Evolutionary conservation across 2,797 vertebrate species (phyloP), one percentile per base, ranked within the genome.

Genomic region (Labroides dimidiatus): DNA sequence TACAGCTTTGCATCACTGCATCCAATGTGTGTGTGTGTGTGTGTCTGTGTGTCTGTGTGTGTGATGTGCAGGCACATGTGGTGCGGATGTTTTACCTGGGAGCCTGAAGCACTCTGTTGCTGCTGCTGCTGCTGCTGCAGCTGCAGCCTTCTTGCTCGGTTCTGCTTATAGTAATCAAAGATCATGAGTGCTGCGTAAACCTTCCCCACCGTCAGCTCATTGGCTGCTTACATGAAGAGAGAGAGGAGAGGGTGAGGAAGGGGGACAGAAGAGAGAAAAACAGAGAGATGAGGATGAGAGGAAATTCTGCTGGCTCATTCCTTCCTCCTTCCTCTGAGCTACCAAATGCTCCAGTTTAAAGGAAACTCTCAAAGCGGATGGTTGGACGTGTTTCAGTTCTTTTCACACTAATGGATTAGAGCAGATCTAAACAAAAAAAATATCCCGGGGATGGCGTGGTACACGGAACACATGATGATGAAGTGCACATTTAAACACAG

Each of bases 161-260:
- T 97, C 91, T 98, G 97, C 74, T 98, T 99, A 87, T 96, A 97
- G 94, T 97, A 98, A 92, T 99, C 97, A 0, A 98, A 97, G 87
- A 99, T 99, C 97, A 98, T 99, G 67, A 98, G 93, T 0, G 97
- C 97, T 0, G 97, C 97, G 0, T 99, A 99, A 50, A 99, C 97
- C 81, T 99, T 99, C 47, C 97, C 97, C 71, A 99, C 96, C 0
- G 97, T 99, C 92, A 99, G 95, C 87, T 98, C 97, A 63, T 98
- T 97, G 2, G 95, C 97, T 99, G 88, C 47, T 52, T 53, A 64
- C 16, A 43, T 12, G 84, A 53, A 62, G 20, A 57, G 65, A 71
- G 49, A 10, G 80, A 10, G 79, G 15, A 54, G 14, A 0, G 55
- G 24, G 36, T 30, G 27, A 69, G 33, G 23, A 47, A 9, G 37